phyloP scores from a whole-genome alignment of 2,113 vertebrate species.

The Xyrauchen texanus region DNA sequence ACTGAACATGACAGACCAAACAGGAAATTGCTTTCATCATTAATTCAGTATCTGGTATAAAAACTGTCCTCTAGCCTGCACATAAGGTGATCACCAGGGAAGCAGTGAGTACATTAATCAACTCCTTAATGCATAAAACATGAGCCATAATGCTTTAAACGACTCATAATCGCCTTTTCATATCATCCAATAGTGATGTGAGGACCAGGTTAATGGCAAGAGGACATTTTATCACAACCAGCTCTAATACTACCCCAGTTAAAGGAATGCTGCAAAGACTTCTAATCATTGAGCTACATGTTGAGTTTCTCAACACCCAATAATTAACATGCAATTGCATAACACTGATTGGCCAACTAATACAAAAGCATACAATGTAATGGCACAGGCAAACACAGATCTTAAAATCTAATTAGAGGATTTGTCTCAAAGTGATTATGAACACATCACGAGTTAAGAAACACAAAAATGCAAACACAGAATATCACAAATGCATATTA shows the following conservation, averaged over 20 bases:
- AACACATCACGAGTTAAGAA: background rate
- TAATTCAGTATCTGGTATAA: slow-evolving; percentile 36
- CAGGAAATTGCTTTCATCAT: slow-evolving; percentile 39
- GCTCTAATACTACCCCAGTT: slow-evolving; percentile 53
- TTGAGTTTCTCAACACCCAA: background rate
- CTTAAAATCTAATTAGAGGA: background rate
- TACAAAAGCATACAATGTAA: background rate
- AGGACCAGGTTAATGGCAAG: slow-evolving; percentile 58
- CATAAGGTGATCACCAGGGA: slow-evolving; percentile 42
- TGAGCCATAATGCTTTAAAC: slow-evolving; percentile 35
- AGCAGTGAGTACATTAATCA: slow-evolving; percentile 24
- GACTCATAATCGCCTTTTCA: slow-evolving; percentile 36
- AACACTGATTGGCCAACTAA: background rate
- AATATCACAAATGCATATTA: background rate
- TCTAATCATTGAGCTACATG: background rate
- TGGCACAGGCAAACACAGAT: background rate
- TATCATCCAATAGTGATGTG: slow-evolving; percentile 1
- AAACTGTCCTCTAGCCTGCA: slow-evolving; percentile 34
- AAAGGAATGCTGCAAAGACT: slow-evolving; percentile 58
- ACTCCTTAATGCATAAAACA: slow-evolving; percentile 36
- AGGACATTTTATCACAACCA: slow-evolving; percentile 57
- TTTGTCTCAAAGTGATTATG: background rate
- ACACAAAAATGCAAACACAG: background rate
- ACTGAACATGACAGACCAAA: slow-evolving; percentile 21
- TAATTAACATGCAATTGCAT: background rate